Base-by-base conservation (phyloP, 2,797 vertebrate genomes). In the Danio albolineatus region DNA sequence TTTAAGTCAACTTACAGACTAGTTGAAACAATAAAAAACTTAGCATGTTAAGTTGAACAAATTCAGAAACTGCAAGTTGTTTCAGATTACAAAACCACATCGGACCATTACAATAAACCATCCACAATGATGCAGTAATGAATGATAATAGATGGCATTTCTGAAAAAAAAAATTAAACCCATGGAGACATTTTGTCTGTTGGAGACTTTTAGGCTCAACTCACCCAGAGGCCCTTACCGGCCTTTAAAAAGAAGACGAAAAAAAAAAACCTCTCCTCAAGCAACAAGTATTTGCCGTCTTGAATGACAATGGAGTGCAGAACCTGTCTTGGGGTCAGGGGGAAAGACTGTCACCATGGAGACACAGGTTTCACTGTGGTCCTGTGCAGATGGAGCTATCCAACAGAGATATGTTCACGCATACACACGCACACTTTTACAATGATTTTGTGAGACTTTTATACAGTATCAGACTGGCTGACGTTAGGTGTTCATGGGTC, bases 131-230 rank as follows among this genome's bases (percentile, higher is more conserved):
- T 89, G 84, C 86, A 28, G 1, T 90, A 89, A 89, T 87, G 82
- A 88, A 87, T 87, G 81, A 86, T 89, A 90, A 90, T 89, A 75
- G 84, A 21, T 82, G 48, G 78, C 76, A 80, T 87, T 90, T 89
- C 84, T 88, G 85, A 89, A 85, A 86, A 89, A 85, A 86, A 28
- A 90, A 88, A 90, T 91, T 86, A 87, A 90, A 88, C 89, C 87
- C 76, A 78, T 81, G 82, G 86, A 77, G 86, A 44, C 51, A 81
- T 83, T 67, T 13, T 14, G 36, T 51, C 38, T 39, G 21, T 61
- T 70, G 49, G 71, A 80, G 56, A 28, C 21, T 61, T 59, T 2
- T 44, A 6, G 36, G 17, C 46, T 46, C 28, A 6, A 6, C 43
- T 36, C 21, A 21, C 53, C 36, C 72, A 70, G 41, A 49, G 9